Conservation (phyloP, 1,140 invertebrate species). For the Drosophila lowei region DNA sequence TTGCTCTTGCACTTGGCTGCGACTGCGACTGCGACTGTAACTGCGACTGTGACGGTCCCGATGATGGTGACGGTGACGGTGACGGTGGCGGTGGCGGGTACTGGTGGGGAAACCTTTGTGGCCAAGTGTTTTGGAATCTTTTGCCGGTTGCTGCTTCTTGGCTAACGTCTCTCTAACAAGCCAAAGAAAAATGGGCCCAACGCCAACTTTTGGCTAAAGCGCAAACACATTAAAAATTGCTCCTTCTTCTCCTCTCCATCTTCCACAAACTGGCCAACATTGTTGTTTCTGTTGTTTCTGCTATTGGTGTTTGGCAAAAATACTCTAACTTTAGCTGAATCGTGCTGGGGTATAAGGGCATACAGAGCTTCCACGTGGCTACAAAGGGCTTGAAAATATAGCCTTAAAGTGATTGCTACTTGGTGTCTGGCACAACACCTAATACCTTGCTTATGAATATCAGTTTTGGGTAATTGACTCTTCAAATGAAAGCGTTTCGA, state of each 20-base stretch:
- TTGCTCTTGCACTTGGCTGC: conserved; percentile 65
- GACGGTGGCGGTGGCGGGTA: too few species aligned
- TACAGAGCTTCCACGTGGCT: too few species aligned
- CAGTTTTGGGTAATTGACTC: too few species aligned
- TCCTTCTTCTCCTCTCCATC: conserved; percentile 32
- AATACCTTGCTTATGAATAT: too few species aligned
- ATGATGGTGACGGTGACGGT: too few species aligned
- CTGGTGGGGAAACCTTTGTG: too few species aligned
- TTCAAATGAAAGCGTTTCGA: too few species aligned
- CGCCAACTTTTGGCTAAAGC: conserved; percentile 79
- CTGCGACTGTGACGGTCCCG: background rate
- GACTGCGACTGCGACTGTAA: conserved; percentile 2
- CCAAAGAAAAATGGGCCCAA: conserved; percentile 81
- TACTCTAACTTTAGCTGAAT: conserved; percentile 9
- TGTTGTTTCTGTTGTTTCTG: conserved; percentile 15
- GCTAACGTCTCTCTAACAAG: conserved; percentile 69
- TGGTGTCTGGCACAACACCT: too few species aligned
- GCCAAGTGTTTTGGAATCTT: background rate
- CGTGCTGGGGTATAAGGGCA: too few species aligned
- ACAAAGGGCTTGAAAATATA: too few species aligned
- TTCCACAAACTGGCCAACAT: conserved; percentile 13
- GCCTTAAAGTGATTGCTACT: too few species aligned
- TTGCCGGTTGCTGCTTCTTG: conserved; percentile 17
- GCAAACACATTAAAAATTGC: conserved; percentile 80
- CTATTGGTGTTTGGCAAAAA: conserved; percentile 26